Conservation (phyloP, 2,113 vertebrate species). For the Corythornis cristatus region DNA sequence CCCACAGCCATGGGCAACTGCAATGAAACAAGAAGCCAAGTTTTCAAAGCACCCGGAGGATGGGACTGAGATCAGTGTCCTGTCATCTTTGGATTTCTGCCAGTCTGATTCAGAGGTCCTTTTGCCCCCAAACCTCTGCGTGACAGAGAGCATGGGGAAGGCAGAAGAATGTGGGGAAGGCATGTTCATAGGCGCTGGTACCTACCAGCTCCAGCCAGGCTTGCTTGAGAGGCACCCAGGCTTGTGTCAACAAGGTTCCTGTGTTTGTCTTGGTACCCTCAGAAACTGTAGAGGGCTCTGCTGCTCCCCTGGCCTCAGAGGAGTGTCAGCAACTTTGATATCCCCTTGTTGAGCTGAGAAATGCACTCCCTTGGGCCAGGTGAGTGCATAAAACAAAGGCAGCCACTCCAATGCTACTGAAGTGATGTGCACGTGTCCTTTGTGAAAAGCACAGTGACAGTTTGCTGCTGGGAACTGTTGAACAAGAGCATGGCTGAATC, state of each 20-base stretch:
- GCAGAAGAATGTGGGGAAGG: neutral
- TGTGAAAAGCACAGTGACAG: neutral
- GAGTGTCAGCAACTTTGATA: neutral
- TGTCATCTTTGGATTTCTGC: neutral
- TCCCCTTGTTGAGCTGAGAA: neutral
- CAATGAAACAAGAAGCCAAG: neutral
- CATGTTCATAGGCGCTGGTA: neutral
- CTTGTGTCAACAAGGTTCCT: neutral
- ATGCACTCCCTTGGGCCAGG: rapidly evolving
- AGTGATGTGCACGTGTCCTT: rapidly evolving
- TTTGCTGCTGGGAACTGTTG: neutral
- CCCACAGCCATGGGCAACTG: neutral
- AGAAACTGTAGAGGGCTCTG: neutral
- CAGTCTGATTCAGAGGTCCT: neutral
- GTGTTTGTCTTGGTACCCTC: neutral
- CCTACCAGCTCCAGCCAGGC: rapidly evolving
- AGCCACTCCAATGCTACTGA: neutral
- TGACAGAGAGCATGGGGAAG: neutral
- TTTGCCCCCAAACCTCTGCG: neutral
- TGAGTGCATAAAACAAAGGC: rapidly evolving
- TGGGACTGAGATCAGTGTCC: neutral
- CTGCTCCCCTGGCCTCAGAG: neutral
- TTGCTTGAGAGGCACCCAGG: neutral
- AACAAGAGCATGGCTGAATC: neutral
- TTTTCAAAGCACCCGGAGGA: neutral